Conservation (phyloP, 1,140 invertebrate genomes). For the Sminthurides bifidus region DNA sequence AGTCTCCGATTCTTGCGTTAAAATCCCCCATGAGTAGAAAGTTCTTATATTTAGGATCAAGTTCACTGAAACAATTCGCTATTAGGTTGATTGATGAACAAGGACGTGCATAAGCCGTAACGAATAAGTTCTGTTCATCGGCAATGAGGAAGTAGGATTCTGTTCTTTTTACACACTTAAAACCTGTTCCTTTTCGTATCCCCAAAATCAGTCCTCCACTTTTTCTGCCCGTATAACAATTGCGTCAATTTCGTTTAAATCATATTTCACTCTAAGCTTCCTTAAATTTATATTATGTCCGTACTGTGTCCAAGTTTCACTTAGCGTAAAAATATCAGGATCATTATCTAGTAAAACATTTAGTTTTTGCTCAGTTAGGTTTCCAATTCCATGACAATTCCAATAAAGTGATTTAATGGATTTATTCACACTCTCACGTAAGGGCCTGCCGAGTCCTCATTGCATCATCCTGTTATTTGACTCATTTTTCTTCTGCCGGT, state of each 20-base stretch:
- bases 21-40: neutral
- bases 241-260: neutral
- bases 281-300: neutral
- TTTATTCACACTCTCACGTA: too few relatives aligned
- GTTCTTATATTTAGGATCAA: neutral
- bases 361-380: neutral
- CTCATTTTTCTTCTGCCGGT: too few relatives aligned
- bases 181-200: neutral
- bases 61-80: neutral
- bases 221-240: neutral
- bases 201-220: neutral
- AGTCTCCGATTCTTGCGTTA: neutral
- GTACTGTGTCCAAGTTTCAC: conserved; percentile 1
- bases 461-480: too few relatives aligned
- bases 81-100: neutral
- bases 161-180: neutral
- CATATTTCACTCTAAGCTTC: neutral
- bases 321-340: neutral
- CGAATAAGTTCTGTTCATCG: neutral
- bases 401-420: neutral
- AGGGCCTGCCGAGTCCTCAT: neutral
- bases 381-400: neutral
- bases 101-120: neutral
- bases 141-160: neutral
- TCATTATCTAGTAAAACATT: neutral